Percentiles rank a stretch among this genome's conserved stretches.
phyloP scores from a whole-genome alignment of 2,888 invertebrate species.

The Calliopum simillimum region DNA sequence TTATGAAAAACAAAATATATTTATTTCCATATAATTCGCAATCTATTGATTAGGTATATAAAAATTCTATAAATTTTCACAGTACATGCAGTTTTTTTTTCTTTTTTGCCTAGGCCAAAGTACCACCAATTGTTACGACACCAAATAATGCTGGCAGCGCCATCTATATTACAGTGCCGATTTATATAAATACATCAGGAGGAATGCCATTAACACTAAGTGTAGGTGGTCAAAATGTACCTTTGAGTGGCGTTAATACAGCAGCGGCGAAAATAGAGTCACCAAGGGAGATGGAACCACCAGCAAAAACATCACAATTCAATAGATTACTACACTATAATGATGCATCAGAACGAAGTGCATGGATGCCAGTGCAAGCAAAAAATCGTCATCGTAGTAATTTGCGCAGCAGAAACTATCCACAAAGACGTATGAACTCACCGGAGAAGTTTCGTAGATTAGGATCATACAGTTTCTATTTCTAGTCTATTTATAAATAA shows the following conservation, averaged over 20 bases:
- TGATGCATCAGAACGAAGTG: conserved; percentile 41
- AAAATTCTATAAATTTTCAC: too few relatives aligned
- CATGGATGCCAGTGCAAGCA: conserved; percentile 40
- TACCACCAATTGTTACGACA: conserved; percentile 16
- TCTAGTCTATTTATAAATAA: too few relatives aligned
- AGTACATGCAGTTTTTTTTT: neutral
- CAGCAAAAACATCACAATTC: conserved; percentile 47
- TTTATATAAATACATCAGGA: conserved; percentile 53
- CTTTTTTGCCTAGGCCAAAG: conserved; percentile 1
- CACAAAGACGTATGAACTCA: conserved; percentile 23
- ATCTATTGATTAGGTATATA: too few relatives aligned
- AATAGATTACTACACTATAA: conserved; percentile 50
- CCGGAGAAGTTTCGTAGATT: too few relatives aligned
- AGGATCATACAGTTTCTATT: too few relatives aligned
- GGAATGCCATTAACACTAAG: conserved; percentile 50
- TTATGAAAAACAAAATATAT: too few relatives aligned
- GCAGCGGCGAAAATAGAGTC: conserved; percentile 22
- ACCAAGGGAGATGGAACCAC: conserved; percentile 44
- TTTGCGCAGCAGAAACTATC: conserved; percentile 45
- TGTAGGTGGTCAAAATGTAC: conserved; percentile 50
- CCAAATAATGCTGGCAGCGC: conserved; percentile 36
- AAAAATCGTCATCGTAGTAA: conserved; percentile 56
- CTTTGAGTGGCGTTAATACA: conserved; percentile 32
- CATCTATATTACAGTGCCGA: conserved; percentile 58
- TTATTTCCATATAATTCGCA: too few relatives aligned